Conservation (phyloP, 2,888 invertebrate species). For the Drosophila pegasa region DNA sequence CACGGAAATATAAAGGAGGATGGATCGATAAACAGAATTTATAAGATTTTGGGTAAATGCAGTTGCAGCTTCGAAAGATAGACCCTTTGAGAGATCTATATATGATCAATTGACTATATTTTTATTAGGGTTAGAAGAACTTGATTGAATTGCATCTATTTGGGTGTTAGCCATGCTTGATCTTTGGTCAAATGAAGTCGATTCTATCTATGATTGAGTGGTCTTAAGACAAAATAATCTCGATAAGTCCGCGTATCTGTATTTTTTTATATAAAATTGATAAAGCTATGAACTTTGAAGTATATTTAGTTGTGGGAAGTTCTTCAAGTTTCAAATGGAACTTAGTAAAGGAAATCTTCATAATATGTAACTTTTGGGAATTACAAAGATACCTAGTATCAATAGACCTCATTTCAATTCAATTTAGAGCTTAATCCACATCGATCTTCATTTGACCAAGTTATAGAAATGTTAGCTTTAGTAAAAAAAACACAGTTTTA, state of each 20-base stretch:
- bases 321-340: too few relatives aligned
- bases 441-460: neutral
- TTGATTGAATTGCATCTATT: neutral
- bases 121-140: neutral
- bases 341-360: too few relatives aligned
- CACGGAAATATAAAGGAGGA: too few relatives aligned
- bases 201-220: neutral
- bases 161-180: neutral
- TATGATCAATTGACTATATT: neutral
- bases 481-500: slow-evolving; percentile 9
- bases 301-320: too few relatives aligned
- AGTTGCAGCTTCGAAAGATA: neutral
- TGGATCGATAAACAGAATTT: too few relatives aligned
- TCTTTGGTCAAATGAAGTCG: neutral
- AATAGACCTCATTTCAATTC: neutral
- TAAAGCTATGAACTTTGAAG: neutral
- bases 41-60: too few relatives aligned
- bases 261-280: neutral
- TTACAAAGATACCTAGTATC: neutral
- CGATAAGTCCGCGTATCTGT: neutral
- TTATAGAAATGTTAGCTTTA: neutral
- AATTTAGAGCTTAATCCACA: neutral
- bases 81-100: neutral
- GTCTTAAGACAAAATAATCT: neutral
- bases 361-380: neutral